Percentiles rank a stretch among this genome's conserved stretches.
phyloP scores from a whole-genome alignment of 2,113 vertebrate genomes.

The Atrichornis clamosus region DNA sequence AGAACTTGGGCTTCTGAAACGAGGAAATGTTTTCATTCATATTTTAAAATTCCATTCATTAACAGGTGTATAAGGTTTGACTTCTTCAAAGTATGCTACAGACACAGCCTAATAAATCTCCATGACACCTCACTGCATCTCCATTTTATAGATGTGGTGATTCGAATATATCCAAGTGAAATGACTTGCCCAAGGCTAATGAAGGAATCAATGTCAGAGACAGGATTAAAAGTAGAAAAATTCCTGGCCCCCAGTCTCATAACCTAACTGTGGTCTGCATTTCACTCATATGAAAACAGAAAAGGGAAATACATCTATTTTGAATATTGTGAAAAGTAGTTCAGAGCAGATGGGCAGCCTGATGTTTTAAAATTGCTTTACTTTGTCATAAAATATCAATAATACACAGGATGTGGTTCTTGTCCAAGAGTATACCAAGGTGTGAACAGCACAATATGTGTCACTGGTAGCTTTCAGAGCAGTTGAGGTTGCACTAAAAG shows the following conservation, averaged over 20 bases:
- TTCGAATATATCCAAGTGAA: constrained; percentile 66
- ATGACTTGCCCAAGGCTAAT: constrained; percentile 70
- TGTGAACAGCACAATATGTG: constrained; percentile 17
- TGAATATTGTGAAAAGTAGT: constrained; percentile 55
- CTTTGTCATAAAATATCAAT: constrained; percentile 54
- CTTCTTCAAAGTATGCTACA: constrained; percentile 59
- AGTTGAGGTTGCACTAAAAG: background rate
- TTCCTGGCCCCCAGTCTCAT: constrained; percentile 60
- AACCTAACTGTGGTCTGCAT: constrained; percentile 48
- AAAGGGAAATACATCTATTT: constrained; percentile 59
- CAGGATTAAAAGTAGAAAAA: constrained; percentile 67
- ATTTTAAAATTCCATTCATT: constrained; percentile 63
- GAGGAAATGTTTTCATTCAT: constrained; percentile 53
- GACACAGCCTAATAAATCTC: constrained; percentile 65
- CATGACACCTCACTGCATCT: constrained; percentile 60
- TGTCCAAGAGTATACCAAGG: constrained; percentile 14
- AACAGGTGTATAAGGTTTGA: constrained; percentile 54
- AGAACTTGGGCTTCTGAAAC: constrained; percentile 2
- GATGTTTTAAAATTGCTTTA: constrained; percentile 54
- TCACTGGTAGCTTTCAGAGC: constrained; percentile 10
- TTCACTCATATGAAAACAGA: constrained; percentile 50
- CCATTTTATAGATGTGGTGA: constrained; percentile 64
- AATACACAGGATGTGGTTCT: constrained; percentile 45
- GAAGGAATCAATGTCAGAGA: constrained; percentile 66
- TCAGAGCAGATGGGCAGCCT: constrained; percentile 43